phyloP scores from a whole-genome alignment of 2,113 vertebrate genomes.

The Seriola rivoliana region DNA sequence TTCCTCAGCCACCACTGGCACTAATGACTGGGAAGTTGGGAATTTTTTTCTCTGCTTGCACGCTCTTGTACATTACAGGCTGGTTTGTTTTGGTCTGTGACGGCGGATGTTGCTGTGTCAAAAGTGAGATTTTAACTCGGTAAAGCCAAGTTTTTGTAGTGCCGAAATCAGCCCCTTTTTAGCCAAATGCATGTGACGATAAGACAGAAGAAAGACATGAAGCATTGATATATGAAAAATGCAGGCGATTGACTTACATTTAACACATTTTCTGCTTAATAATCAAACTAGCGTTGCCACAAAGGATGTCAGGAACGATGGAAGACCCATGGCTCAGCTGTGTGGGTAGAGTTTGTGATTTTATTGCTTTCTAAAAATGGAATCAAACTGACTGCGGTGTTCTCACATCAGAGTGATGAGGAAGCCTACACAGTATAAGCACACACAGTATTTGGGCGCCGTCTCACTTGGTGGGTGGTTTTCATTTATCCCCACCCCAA shows the following conservation, averaged over 20 bases:
- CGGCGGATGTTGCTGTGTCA: not conserved
- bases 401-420: not conserved
- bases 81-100: conserved; percentile 6
- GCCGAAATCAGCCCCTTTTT: conserved; percentile 20
- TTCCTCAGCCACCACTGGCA: conserved; percentile 31
- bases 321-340: not conserved
- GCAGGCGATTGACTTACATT: conserved; percentile 5
- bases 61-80: conserved; percentile 14
- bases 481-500: not conserved
- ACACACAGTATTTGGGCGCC: not conserved
- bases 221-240: not conserved
- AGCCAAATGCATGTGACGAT: conserved; percentile 36
- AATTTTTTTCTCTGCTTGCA: conserved; percentile 12
- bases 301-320: not conserved
- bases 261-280: not conserved
- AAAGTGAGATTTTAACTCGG: not conserved
- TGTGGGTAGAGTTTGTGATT: not conserved
- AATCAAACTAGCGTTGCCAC: not conserved
- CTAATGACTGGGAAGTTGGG: conserved; percentile 12
- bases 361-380: not conserved
- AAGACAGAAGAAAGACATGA: conserved; percentile 5
- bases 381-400: not conserved
- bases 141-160: conserved; percentile 23
- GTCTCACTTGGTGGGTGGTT: not conserved
- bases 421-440: conserved; percentile 12